Evolutionary conservation across 92 coral and sea anemone genomes (phyloP).

Genomic region (Zoanthus sociatus): DNA sequence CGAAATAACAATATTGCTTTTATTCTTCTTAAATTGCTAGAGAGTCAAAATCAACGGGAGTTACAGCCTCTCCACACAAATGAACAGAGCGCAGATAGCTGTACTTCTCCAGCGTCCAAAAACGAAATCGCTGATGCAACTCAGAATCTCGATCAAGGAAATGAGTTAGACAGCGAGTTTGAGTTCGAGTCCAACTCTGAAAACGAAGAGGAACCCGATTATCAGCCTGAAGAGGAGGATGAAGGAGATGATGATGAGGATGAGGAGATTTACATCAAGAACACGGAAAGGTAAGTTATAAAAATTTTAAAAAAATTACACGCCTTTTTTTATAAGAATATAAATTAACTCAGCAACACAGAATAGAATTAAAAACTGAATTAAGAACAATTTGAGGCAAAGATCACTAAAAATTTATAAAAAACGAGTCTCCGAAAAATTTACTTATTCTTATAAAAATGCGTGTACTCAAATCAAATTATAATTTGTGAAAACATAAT

Average conservation of each 20-base stretch:
- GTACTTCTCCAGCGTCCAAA: background rate
- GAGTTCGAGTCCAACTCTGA: background rate
- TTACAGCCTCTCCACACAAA: background rate
- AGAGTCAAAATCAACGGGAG: background rate
- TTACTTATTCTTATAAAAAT: background rate
- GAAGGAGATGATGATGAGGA: background rate
- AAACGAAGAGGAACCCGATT: background rate
- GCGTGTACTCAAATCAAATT: background rate
- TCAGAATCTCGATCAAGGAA: background rate
- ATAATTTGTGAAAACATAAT: background rate
- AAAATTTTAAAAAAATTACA: background rate
- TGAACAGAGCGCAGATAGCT: constrained; percentile 2
- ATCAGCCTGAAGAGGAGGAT: background rate
- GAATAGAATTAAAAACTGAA: too few species aligned
- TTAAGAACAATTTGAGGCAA: too few species aligned
- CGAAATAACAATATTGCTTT: background rate
- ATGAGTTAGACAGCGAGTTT: background rate
- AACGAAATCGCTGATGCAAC: background rate
- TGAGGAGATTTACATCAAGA: background rate
- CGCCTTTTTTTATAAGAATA: too few species aligned
- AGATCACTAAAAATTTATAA: too few species aligned
- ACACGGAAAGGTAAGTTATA: background rate
- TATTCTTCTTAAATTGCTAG: background rate
- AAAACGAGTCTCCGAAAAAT: background rate
- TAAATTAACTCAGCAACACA: too few species aligned